Base-by-base conservation (phyloP, 23 tunicate genomes). In the Ciona savignyi region DNA sequence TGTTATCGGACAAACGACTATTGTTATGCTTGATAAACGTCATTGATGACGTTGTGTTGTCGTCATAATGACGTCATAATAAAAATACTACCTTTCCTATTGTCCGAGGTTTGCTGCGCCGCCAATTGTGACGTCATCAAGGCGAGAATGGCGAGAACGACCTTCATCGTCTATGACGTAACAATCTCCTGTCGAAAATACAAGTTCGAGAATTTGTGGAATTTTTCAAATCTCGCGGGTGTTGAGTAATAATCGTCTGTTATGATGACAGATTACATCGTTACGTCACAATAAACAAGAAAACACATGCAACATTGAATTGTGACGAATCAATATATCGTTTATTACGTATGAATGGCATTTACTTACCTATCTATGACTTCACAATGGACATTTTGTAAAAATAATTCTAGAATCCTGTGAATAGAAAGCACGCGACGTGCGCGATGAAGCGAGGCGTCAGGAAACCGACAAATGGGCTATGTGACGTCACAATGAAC, bases 71-170 rank as follows among this genome's bases (percentile, higher is more conserved):
- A 6, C 56, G 56, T 42, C 56, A 42, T 42, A 42, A 42, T 42
- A 42, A 9, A 42, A 42, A 63, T 63, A 11, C 26, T 34, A 84
- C 89, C 89, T 70, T 71, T 84, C 27, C 82, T 70, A 80, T 84
- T 84, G 73, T 84, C 82, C 26, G 89, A 62, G 24, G 89, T 62
- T 30, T 62, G 51, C 65, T 84, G 81, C 63, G 76, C 73, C 22
- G 60, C 27, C 29, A 63, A 67, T 28, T 66, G 76, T 71, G 87
- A 72, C 62, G 76, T 73, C 86, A 81, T 35, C 1, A 25, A 30
- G 65, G 31, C 49, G 31, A 72, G 51, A 23, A 27, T 33, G 65
- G 26, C 67, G 28, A 63, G 28, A 23, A 23, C 4, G 22, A 11
- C 22, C 67, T 63, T 63, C 67, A 63, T 63, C 67, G 56, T 42